Conservation (phyloP, 2,888 invertebrate genomes). For the Ophion costatus region DNA sequence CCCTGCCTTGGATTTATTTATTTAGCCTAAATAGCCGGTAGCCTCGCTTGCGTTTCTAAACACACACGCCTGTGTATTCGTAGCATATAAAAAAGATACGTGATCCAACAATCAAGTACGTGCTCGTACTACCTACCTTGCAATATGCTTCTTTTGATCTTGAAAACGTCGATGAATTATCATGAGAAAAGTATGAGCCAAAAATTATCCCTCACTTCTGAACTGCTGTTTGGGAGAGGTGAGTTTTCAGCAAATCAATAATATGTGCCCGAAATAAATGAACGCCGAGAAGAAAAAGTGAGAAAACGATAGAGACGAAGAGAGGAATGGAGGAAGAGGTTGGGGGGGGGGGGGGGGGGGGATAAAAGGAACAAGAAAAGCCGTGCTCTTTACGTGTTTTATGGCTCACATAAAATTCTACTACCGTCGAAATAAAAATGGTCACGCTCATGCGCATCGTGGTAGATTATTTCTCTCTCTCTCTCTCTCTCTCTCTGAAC, state of each 20-base stretch:
- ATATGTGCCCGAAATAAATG: constrained; percentile 50
- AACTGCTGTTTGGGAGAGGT: background rate
- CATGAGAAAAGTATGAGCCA: background rate
- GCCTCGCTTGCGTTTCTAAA: background rate
- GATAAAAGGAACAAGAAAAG: constrained; percentile 56
- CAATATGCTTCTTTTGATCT: background rate
- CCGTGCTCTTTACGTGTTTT: constrained; percentile 52
- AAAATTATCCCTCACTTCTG: constrained; percentile 6
- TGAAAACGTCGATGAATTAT: background rate
- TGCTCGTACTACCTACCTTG: background rate
- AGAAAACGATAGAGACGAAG: background rate
- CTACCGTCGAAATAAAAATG: constrained; percentile 56
- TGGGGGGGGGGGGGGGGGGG: constrained; percentile 19
- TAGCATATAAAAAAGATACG: background rate
- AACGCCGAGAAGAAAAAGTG: background rate
- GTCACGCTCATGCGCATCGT: constrained; percentile 47
- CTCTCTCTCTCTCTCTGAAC: constrained; percentile 19
- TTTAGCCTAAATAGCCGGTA: background rate
- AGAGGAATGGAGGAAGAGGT: constrained; percentile 19
- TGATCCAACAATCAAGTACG: background rate
- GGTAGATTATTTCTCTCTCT: background rate
- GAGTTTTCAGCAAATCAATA: constrained; percentile 38
- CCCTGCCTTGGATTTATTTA: background rate
- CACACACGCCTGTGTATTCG: background rate
- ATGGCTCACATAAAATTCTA: constrained; percentile 63